Percentiles rank a stretch among this genome's conserved stretches.
These are phyloP conservation scores for Pangasianodon hypophthalmus DNA, from an alignment of 2,113 vertebrate genomes.

Conservation along the genomic window DNA sequence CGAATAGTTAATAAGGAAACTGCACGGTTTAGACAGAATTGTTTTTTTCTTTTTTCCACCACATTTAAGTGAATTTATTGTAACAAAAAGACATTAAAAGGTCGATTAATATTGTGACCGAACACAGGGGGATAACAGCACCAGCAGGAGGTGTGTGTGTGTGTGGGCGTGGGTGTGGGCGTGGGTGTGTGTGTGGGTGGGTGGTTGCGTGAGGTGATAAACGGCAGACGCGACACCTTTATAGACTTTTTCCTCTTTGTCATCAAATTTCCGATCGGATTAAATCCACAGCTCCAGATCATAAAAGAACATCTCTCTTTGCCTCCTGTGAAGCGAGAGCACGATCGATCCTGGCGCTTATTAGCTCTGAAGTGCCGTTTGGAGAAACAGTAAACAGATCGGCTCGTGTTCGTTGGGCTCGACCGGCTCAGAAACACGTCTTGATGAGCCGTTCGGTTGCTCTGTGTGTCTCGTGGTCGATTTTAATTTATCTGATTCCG, in stretches of 20 bases:
- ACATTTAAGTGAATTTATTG: background rate
- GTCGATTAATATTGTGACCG: background rate
- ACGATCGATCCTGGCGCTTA: background rate
- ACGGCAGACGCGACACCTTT: background rate
- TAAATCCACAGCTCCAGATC: background rate
- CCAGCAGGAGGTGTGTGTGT: background rate
- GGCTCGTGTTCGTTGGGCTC: background rate
- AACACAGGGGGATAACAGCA: background rate
- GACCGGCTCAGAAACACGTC: background rate
- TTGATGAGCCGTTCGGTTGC: background rate
- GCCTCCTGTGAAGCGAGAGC: background rate
- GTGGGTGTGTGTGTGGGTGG: background rate
- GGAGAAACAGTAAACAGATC: slow-evolving; percentile 6
- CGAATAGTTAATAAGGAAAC: background rate
- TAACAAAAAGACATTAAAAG: slow-evolving; percentile 1
- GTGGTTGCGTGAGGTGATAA: background rate
- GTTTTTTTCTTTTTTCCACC: background rate
- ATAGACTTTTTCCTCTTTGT: slow-evolving; percentile 12
- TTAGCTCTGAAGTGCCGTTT: background rate
- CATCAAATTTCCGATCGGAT: slow-evolving; percentile 1
- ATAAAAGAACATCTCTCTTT: background rate
- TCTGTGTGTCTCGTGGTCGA: background rate
- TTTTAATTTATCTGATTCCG: background rate
- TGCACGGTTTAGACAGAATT: background rate
- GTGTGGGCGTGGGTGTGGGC: background rate